phyloP scores from a whole-genome alignment of 2,888 invertebrate genomes.

The Standfussiana lucernea region DNA sequence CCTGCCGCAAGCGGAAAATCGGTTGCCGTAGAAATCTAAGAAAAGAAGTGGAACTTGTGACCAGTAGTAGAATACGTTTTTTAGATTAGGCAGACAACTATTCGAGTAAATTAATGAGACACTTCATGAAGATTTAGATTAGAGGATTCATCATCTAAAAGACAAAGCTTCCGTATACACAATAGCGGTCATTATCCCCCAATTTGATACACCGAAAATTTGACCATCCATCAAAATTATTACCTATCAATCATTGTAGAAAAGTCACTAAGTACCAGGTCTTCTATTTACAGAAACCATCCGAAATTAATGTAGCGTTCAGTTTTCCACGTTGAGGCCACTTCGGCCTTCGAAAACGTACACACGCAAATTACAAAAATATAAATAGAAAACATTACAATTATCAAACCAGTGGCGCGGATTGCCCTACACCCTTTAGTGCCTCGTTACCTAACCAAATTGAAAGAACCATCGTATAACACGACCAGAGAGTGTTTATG shows the following conservation, averaged over 20 bases:
- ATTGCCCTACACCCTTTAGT: constrained; percentile 76
- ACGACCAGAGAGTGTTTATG: constrained; percentile 63
- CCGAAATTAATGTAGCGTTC: constrained; percentile 17
- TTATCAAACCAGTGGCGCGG: constrained; percentile 53
- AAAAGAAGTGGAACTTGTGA: constrained; percentile 5
- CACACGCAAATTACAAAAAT: constrained; percentile 30
- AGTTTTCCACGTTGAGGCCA: constrained; percentile 10
- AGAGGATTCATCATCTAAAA: not conserved
- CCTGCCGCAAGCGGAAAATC: not conserved
- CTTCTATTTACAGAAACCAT: constrained; percentile 23
- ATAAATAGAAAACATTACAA: constrained; percentile 63
- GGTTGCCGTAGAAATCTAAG: not conserved
- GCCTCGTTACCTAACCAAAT: constrained; percentile 76
- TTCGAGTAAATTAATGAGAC: constrained; percentile 26
- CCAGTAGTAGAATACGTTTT: not conserved
- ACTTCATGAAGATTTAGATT: constrained; percentile 19
- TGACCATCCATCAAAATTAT: constrained; percentile 19
- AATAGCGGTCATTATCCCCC: not conserved
- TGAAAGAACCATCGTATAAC: constrained; percentile 57
- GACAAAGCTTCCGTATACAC: constrained; percentile 24
- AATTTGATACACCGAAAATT: constrained; percentile 18
- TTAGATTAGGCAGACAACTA: constrained; percentile 9
- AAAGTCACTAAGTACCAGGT: not conserved
- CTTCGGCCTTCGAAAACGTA: constrained; percentile 18
- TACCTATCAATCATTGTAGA: constrained; percentile 31